Conservation (phyloP, 2,113 vertebrate species). For the Planiliza haematocheilus region DNA sequence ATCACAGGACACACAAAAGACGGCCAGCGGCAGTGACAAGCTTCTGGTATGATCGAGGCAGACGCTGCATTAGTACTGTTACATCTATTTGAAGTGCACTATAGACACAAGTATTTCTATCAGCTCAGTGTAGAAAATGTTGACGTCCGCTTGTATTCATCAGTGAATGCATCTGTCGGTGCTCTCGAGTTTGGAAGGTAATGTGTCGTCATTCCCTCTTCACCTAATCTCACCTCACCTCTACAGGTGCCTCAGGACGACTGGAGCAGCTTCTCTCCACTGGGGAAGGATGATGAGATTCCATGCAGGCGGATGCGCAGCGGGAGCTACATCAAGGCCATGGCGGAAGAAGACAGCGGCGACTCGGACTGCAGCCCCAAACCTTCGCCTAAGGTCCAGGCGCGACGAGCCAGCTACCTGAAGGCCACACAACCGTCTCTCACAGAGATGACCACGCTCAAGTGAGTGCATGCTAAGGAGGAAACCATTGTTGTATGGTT, state of each 20-base stretch:
- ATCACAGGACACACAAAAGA: conserved; percentile 53
- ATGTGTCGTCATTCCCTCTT: not conserved
- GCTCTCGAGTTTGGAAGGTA: not conserved
- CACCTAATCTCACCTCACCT: conserved; percentile 14
- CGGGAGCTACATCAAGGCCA: conserved; percentile 97
- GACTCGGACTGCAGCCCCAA: conserved; percentile 94
- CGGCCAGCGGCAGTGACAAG: conserved; percentile 31
- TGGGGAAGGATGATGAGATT: conserved; percentile 91
- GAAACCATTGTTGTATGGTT: not conserved
- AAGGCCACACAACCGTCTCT: conserved; percentile 98
- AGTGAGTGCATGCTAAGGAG: conserved; percentile 78
- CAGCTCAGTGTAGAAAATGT: conserved; percentile 8
- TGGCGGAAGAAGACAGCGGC: conserved; percentile 95
- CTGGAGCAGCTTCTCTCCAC: conserved; percentile 89
- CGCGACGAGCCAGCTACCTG: conserved; percentile 96
- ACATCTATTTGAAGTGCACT: conserved; percentile 17
- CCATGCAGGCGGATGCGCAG: conserved; percentile 97
- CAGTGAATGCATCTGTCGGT: conserved; percentile 1
- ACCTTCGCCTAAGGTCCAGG: conserved; percentile 94
- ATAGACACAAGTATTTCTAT: not conserved
- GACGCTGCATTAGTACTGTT: conserved; percentile 9
- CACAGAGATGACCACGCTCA: conserved; percentile 94
- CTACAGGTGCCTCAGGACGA: conserved; percentile 94
- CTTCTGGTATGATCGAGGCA: conserved; percentile 62
- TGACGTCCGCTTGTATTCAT: conserved; percentile 4